Percentiles rank a stretch among this genome's conserved stretches.
phyloP scores from a whole-genome alignment of 2,888 invertebrate genomes.

The Acrocera orbiculus region DNA sequence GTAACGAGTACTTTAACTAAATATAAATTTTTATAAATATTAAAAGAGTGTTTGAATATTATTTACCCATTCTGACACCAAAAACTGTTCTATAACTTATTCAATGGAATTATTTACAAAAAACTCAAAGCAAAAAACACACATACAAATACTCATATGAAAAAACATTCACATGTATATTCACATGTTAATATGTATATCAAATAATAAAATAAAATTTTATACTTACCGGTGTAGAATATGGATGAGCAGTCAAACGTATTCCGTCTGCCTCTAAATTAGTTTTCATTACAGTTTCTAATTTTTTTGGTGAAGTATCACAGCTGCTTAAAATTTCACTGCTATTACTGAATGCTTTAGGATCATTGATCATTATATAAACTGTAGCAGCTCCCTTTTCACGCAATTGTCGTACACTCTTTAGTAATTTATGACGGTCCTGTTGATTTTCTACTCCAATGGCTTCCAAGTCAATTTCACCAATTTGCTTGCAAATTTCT shows the following conservation, averaged over 20 bases:
- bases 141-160: too few relatives aligned
- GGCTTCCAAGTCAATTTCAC: constrained; percentile 86
- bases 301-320: constrained; percentile 32
- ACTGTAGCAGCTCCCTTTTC: constrained; percentile 88
- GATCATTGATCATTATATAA: constrained; percentile 80
- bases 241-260: constrained; percentile 71
- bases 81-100: too few relatives aligned
- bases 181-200: too few relatives aligned
- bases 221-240: constrained; percentile 78
- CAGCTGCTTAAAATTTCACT: constrained; percentile 32
- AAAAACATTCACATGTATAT: too few relatives aligned
- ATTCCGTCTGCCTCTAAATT: constrained; percentile 75
- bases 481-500: constrained; percentile 92
- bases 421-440: constrained; percentile 62
- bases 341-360: constrained; percentile 36
- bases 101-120: too few relatives aligned
- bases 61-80: too few relatives aligned
- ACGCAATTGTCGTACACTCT: constrained; percentile 67
- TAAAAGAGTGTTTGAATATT: too few relatives aligned
- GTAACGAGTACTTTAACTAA: too few relatives aligned
- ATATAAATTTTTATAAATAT: too few relatives aligned
- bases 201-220: too few relatives aligned
- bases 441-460: constrained; percentile 76
- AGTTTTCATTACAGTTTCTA: constrained; percentile 67
- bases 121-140: too few relatives aligned